These are phyloP conservation scores for Apeltes quadracus DNA, from an alignment of 2,113 vertebrate species.

Conservation along the genomic window DNA sequence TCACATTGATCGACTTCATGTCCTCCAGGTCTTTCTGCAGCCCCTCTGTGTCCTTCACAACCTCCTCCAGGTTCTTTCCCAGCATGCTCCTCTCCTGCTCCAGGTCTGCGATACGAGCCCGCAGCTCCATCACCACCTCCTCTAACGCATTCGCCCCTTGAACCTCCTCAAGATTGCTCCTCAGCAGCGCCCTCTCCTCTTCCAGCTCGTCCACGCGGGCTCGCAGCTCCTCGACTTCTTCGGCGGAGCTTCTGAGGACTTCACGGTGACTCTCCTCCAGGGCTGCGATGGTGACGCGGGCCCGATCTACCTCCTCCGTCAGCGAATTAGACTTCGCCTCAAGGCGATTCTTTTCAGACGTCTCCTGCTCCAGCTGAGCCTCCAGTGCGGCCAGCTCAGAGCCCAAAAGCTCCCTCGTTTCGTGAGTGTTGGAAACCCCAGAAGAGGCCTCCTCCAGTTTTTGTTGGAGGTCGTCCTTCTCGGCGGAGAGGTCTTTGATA, in stretches of 20 bases:
- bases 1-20: conserved; percentile 83
- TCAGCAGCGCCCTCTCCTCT: conserved; percentile 68
- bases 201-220: conserved; percentile 70
- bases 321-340: conserved; percentile 69
- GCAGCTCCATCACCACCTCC: conserved; percentile 77
- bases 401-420: conserved; percentile 62
- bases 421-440: conserved; percentile 70
- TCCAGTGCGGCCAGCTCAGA: conserved; percentile 69
- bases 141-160: conserved; percentile 66
- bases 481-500: conserved; percentile 65
- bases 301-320: conserved; percentile 73
- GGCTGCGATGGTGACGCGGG: conserved; percentile 48
- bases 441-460: conserved; percentile 77
- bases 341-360: conserved; percentile 73
- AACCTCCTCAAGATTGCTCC: conserved; percentile 73
- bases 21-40: conserved; percentile 86
- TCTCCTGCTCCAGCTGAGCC: conserved; percentile 73
- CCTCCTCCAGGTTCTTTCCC: conserved; percentile 82
- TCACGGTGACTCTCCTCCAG: conserved; percentile 75
- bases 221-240: conserved; percentile 49
- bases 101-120: conserved; percentile 78
- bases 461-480: conserved; percentile 75
- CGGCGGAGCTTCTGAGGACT: conserved; percentile 16
- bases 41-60: conserved; percentile 79
- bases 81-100: conserved; percentile 82